Conservation (phyloP, 2,888 invertebrate genomes). For the Tortricodes alternella region DNA sequence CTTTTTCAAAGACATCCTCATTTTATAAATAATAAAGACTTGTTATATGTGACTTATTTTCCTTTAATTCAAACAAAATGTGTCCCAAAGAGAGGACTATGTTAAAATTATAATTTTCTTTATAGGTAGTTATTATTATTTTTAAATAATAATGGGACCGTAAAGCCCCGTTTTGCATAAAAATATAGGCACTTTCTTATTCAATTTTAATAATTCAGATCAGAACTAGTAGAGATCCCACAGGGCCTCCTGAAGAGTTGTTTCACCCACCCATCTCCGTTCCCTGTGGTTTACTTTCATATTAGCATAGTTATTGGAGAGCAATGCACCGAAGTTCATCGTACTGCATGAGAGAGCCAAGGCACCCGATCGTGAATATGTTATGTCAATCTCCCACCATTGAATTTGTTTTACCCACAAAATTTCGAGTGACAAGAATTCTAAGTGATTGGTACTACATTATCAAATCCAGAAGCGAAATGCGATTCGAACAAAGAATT, state of each 20-base stretch:
- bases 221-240: conserved; percentile 35
- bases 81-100: no score
- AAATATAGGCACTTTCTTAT: background rate
- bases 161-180: no score
- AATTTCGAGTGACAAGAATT: background rate
- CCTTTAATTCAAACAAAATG: background rate
- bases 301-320: conserved; percentile 39
- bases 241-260: conserved; percentile 34
- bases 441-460: background rate
- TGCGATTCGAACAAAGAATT: background rate
- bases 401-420: background rate
- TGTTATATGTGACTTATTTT: no score
- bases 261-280: conserved; percentile 39
- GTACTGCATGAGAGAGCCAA: conserved; percentile 18
- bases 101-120: no score
- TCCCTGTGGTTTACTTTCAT: conserved; percentile 37
- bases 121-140: no score
- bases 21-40: no score
- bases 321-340: conserved; percentile 38
- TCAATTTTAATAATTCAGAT: conserved; percentile 5
- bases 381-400: conserved; percentile 21
- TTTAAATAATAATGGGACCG: no score
- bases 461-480: background rate
- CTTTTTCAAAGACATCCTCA: no score
- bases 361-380: conserved; percentile 11